A percentile compares a stretch with the other conserved stretches of the same genome.
These are phyloP conservation scores for Podarcis lilfordi DNA, from an alignment of 2,797 vertebrate species.

Conservation along the genomic window DNA sequence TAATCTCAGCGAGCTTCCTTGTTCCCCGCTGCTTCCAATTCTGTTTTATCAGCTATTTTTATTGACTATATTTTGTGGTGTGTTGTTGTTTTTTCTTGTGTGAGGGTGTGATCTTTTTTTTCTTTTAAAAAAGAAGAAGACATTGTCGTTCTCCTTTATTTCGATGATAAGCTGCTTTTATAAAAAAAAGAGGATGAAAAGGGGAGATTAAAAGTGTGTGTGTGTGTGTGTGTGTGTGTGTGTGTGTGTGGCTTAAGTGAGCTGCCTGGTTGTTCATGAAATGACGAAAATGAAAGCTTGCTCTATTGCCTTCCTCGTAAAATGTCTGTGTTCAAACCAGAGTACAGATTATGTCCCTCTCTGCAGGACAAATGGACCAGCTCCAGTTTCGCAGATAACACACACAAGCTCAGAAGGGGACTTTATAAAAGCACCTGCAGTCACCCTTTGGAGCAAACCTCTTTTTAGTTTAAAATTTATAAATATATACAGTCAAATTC, in stretches of 20 bases:
- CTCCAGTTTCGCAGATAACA: no score
- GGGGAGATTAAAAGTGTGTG: background rate
- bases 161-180: background rate
- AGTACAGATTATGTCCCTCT: background rate
- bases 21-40: background rate
- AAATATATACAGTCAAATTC: no score
- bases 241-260: no score
- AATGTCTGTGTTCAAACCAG: rapidly evolving
- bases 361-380: background rate
- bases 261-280: background rate
- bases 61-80: background rate
- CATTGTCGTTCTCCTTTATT: background rate
- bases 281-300: background rate
- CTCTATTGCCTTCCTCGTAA: background rate
- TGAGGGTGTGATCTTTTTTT: background rate
- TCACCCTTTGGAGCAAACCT: background rate
- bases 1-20: background rate
- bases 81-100: no score
- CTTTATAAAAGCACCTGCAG: background rate
- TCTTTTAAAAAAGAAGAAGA: background rate
- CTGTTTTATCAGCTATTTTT: background rate
- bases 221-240: no score
- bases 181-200: background rate
- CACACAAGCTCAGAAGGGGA: background rate
- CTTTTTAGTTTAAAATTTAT: no score